A percentile compares a stretch with the other conserved stretches of the same genome.
Evolutionary conservation across 2,888 invertebrate species (phyloP).

Genomic region (Apotomis betuletana): DNA sequence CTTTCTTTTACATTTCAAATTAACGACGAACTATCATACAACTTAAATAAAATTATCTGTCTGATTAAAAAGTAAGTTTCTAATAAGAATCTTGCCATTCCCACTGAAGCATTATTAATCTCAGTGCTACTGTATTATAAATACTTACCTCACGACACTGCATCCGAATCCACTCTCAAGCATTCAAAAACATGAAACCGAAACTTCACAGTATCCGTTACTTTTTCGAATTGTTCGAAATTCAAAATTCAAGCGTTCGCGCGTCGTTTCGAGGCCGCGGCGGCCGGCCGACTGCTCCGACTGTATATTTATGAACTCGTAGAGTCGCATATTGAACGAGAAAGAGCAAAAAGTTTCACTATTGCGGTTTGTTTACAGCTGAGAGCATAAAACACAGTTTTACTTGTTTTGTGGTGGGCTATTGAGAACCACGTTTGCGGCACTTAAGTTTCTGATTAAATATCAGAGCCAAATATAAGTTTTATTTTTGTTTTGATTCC

Average conservation of each 20-base stretch:
- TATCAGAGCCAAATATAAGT: slow-evolving; percentile 6
- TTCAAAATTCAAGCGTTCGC: slow-evolving; percentile 17
- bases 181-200: slow-evolving; percentile 37
- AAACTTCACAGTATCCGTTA: slow-evolving; percentile 40
- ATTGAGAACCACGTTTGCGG: slow-evolving; percentile 7
- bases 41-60: neutral
- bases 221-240: slow-evolving; percentile 31
- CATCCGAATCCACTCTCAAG: slow-evolving; percentile 40
- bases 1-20: too few relatives aligned
- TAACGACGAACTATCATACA: too few relatives aligned
- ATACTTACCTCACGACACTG: slow-evolving; percentile 41
- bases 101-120: neutral
- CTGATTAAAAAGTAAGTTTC: neutral
- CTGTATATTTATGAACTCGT: slow-evolving; percentile 27
- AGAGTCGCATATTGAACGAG: slow-evolving; percentile 10
- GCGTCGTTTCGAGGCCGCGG: slow-evolving; percentile 33
- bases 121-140: neutral
- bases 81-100: neutral
- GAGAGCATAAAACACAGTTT: slow-evolving; percentile 29
- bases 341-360: slow-evolving; percentile 41
- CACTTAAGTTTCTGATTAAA: slow-evolving; percentile 9
- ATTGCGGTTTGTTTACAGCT: slow-evolving; percentile 42
- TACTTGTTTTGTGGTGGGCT: slow-evolving; percentile 17
- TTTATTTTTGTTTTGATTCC: neutral
- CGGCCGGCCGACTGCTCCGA: slow-evolving; percentile 38